Evolutionary conservation across 2,113 vertebrate species (phyloP).

Genomic region (Gopherus evgoodei): DNA sequence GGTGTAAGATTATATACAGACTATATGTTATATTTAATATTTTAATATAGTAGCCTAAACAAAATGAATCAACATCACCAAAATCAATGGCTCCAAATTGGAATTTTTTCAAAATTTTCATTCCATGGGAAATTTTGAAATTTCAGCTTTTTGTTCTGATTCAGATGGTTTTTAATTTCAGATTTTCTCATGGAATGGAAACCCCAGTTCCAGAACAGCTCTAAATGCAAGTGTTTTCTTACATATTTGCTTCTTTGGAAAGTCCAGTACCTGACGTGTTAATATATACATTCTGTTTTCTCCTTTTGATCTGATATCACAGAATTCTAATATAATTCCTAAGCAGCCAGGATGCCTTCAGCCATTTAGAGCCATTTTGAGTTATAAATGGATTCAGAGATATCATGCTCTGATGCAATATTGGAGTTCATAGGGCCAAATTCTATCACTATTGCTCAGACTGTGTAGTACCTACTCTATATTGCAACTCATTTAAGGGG

Average conservation of each 20-base stretch:
- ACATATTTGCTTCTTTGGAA: rapidly evolving
- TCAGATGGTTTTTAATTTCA: neutral
- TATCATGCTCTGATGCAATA: rapidly evolving
- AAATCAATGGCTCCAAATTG: neutral
- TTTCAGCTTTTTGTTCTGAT: neutral
- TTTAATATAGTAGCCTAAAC: neutral
- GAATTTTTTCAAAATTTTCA: neutral
- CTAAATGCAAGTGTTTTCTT: neutral
- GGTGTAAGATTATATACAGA: neutral
- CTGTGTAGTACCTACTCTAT: rapidly evolving
- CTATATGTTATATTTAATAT: neutral
- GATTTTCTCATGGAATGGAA: neutral
- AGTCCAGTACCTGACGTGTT: neutral
- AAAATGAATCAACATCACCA: neutral
- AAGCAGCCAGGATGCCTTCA: rapidly evolving
- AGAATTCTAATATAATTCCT: neutral
- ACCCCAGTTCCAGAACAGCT: rapidly evolving
- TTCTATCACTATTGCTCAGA: neutral
- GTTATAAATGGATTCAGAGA: neutral
- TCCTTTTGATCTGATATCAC: neutral
- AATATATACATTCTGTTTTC: neutral
- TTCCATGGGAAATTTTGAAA: neutral
- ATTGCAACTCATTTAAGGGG: neutral
- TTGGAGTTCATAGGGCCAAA: neutral
- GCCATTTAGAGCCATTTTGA: neutral